Percentiles rank a stretch among this genome's conserved stretches.
phyloP scores from a whole-genome alignment of 2,797 vertebrate genomes.

The Sebastiscus tertius region DNA sequence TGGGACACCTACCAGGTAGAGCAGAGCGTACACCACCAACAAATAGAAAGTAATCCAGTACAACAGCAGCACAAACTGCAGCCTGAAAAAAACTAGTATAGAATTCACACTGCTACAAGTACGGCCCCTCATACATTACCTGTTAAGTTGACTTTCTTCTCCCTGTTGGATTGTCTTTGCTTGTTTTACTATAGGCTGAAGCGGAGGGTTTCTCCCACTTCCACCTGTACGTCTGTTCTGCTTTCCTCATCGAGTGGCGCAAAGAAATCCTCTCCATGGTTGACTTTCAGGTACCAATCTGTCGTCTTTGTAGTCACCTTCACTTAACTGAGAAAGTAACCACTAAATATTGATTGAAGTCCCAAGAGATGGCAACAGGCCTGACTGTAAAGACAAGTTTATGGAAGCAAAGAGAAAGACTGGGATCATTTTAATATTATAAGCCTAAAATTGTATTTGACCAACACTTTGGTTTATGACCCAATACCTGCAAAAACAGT shows the following conservation, averaged over 20 bases:
- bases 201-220: constrained; percentile 98
- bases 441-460: not conserved
- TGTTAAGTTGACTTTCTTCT: not conserved
- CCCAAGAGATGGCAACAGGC: too few relatives aligned
- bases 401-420: not conserved
- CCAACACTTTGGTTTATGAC: not conserved
- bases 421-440: not conserved
- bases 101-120: not conserved
- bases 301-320: not conserved
- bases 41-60: not conserved
- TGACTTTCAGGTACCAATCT: constrained; percentile 92
- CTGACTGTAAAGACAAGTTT: not conserved
- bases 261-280: constrained; percentile 97
- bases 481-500: not conserved
- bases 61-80: not conserved
- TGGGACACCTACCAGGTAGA: constrained; percentile 99
- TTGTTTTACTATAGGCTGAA: constrained; percentile 86
- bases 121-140: not conserved
- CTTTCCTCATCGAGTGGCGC: constrained; percentile 97
- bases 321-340: not conserved
- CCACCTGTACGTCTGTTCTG: constrained; percentile 98
- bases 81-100: not conserved
- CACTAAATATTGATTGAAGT: not conserved
- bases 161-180: not conserved
- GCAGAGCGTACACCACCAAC: not conserved